phyloP scores from a whole-genome alignment of 35 echinoderm and acorn worm genomes.

The Strongylocentrotus purpuratus region DNA sequence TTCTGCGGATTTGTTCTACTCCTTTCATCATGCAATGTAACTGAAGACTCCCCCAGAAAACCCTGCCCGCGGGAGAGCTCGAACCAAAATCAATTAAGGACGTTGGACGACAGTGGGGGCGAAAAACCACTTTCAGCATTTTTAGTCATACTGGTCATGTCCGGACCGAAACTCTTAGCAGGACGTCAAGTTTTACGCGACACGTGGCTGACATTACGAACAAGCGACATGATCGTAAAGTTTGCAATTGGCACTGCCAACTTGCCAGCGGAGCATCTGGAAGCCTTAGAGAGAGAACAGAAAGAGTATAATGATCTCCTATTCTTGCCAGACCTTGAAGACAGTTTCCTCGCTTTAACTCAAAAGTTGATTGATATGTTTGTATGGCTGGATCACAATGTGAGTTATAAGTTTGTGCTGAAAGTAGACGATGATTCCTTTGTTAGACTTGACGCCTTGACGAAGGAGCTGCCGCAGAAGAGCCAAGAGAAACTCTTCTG shows the following conservation, averaged over 20 bases:
- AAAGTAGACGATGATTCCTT: constrained; percentile 88
- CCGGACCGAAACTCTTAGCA: constrained; percentile 62
- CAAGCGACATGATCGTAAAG: constrained; percentile 46
- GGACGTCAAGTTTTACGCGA: constrained; percentile 64
- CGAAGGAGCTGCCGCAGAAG: constrained; percentile 60
- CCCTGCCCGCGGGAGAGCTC: neutral
- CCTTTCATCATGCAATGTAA: neutral
- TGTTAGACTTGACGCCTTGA: constrained; percentile 61
- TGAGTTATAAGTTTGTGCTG: constrained; percentile 69
- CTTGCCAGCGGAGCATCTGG: constrained; percentile 40
- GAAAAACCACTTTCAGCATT: constrained; percentile 64
- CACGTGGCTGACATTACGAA: constrained; percentile 60
- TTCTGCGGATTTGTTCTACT: neutral
- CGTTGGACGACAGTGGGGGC: neutral
- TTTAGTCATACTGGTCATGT: constrained; percentile 71
- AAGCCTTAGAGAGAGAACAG: constrained; percentile 54
- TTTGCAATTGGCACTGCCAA: constrained; percentile 75
- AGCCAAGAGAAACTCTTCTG: constrained; percentile 63
- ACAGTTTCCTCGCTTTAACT: constrained; percentile 63
- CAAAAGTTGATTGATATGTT: constrained; percentile 75
- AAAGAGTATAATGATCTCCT: constrained; percentile 61
- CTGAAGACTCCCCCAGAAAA: neutral
- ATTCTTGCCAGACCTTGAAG: constrained; percentile 54
- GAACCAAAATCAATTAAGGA: neutral
- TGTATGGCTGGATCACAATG: constrained; percentile 76